Base-by-base conservation (phyloP, 2,888 invertebrate species). In the Himalopsyche tibetana region DNA sequence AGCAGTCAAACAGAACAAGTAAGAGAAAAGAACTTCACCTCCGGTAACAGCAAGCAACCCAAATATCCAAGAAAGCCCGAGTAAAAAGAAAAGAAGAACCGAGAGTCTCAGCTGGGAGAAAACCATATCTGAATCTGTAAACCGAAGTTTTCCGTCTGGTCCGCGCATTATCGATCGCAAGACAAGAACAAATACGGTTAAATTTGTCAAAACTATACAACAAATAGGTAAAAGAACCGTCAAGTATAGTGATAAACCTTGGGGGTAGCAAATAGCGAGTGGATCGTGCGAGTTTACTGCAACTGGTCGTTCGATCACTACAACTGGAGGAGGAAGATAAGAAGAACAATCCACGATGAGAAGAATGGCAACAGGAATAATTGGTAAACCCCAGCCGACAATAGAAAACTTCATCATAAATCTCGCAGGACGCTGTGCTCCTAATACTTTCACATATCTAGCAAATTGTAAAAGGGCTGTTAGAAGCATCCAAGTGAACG, bases 401-500 rank as follows among this genome's bases (percentile, higher is more conserved):
- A 95, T 80, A 2, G 94, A 93, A 19, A 95, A 93, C 90, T 95
- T 95, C 6, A 94, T 90, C 90, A 95, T 94, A 90, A 95, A 96
- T 88, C 94, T 92, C 0, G 94, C 92, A 8, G 94, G 94, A 63
- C 94, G 91, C 15, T 91, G 90, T 0, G 93, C 93, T 5, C 95
- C 95, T 82, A 96, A 91, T 0, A 96, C 95, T 87, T 94, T 93
- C 0, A 96, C 96, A 89, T 95, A 95, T 82, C 95, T 93, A 85
- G 95, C 93, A 90, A 95, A 96, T 90, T 96, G 96, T 85, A 96
- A 91, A 82, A 94, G 91, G 2, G 95, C 95, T 85, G 95, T 95
- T 85, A 96, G 94, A 38, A 96, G 90, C 96, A 96, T 96, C 96
- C 96, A 96, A 89, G 94, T 93, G 89, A 96, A 96, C 88, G 95